A percentile compares a stretch with the other conserved stretches of the same genome.
These are phyloP conservation scores for Lithodes maja DNA, from an alignment of 2,888 invertebrate species.

Conservation along the genomic window DNA sequence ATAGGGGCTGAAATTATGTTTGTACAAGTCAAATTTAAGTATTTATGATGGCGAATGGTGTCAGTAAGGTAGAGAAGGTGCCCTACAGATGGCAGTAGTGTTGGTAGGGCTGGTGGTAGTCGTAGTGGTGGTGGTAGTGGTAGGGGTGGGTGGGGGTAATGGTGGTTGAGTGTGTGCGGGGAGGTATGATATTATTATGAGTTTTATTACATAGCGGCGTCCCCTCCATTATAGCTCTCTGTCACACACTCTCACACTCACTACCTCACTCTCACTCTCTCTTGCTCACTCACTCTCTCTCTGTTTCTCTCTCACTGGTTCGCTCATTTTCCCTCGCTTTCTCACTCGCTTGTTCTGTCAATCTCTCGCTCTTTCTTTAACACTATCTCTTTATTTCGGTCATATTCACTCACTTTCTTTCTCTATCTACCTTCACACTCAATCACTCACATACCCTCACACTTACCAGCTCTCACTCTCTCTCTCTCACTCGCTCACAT, in stretches of 20 bases:
- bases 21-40: too few relatives aligned
- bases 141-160: conserved; percentile 15
- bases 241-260: conserved; percentile 24
- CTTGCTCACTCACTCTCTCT: neutral
- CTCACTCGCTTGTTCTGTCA: neutral
- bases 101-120: neutral
- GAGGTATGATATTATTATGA: conserved; percentile 59
- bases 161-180: conserved; percentile 45
- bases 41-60: too few relatives aligned
- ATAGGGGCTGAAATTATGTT: too few relatives aligned
- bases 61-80: too few relatives aligned
- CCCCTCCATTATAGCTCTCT: conserved; percentile 29
- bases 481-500: neutral
- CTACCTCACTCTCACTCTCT: conserved; percentile 14
- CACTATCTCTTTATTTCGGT: neutral
- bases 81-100: neutral
- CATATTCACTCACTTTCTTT: neutral
- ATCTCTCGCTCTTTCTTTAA: conserved; percentile 14
- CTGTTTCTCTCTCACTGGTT: neutral
- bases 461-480: neutral
- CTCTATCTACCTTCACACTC: neutral
- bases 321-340: neutral
- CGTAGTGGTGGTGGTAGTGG: conserved; percentile 7
- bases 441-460: neutral
- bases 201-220: conserved; percentile 46